Base-by-base conservation (phyloP, 2,888 invertebrate species). In the Merodon equestris region DNA sequence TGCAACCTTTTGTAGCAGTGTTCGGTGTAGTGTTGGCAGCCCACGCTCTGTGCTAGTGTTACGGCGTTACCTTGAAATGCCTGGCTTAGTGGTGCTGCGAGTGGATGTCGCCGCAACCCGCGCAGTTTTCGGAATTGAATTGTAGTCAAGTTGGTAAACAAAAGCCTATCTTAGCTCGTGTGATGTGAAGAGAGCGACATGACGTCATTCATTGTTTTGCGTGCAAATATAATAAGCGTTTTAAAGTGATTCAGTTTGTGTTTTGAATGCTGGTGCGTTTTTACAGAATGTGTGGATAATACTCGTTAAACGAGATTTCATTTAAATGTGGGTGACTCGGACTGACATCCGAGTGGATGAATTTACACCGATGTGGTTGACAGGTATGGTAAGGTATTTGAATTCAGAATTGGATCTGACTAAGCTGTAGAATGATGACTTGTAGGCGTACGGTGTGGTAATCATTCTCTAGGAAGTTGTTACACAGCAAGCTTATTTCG, bases 21-120 rank as follows among this genome's bases (percentile, higher is more conserved):
- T 27, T 4, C 7, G 27, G 27, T 27, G 27, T 27, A 27, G 27
- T 27, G 27, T 27, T 27, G 27, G 7, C 74, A 19, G 45, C 36
- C 63, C 67, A 68, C 71, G 44, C 63, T 12, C 12, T 42, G 54
- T 14, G 70, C 15, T 71, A 36, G 61, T 50, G 71, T 56, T 71
- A 63, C 61, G 51, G 17, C 56, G 47, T 73, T 68, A 73, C 77
- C 77, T 77, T 77, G 77, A 73, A 27, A 68, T 63, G 38, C 15
- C 48, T 17, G 48, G 14, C 40, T 48, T 63, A 66, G 66, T 56
- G 56, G 36, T 15, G 10, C 58, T 34, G 45, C 42, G 40, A 68
- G 60, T 58, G 57, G 77, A 53, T 73, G 51, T 47, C 27, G 27
- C 7, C 27, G 27, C 17, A 73, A 73, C 73, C 77, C 77, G 73